Base-by-base conservation (phyloP, 2,888 invertebrate genomes). In the Dysmachus trigonus region DNA sequence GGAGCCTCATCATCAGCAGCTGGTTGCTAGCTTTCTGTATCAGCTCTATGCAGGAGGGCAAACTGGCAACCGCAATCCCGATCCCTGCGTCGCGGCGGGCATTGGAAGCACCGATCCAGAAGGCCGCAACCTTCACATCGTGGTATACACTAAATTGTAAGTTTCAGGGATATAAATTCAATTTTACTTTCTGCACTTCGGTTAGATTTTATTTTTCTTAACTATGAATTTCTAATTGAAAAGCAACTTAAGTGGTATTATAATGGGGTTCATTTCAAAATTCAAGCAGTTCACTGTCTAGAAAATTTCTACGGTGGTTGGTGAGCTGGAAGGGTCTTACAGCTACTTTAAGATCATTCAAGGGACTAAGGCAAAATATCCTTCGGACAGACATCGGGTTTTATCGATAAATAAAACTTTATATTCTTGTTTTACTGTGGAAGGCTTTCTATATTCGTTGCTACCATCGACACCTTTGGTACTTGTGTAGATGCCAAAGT, bases 41-140 rank as follows among this genome's bases (percentile, higher is more conserved):
- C 96, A 90, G 95, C 97, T 91, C 97, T 95, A 93, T 97, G 97
- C 91, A 97, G 95, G 91, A 97, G 94, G 90, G 97, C 97, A 93
- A 97, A 97, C 93, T 97, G 96, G 94, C 97, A 97, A 93, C 96
- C 96, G 92, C 97, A 97, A 93, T 97, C 97, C 92, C 97, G 95
- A 89, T 95, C 94, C 89, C 94, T 93, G 92, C 96, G 94, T 90
- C 96, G 94, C 89, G 96, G 94, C 89, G 96, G 95, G 93, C 96
- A 96, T 93, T 95, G 96, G 95, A 97, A 97, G 95, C 97, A 97
- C 93, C 95, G 95, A 93, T 96, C 96, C 95, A 97, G 95, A 89
- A 96, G 94, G 92, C 97, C 96, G 95, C 96, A 97, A 92, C 96
- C 96, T 93, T 96, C 95, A 93, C 95, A 95, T 93, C 94, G 93